Conservation (phyloP, 2,888 invertebrate species). For the Marronus borbonicus region DNA sequence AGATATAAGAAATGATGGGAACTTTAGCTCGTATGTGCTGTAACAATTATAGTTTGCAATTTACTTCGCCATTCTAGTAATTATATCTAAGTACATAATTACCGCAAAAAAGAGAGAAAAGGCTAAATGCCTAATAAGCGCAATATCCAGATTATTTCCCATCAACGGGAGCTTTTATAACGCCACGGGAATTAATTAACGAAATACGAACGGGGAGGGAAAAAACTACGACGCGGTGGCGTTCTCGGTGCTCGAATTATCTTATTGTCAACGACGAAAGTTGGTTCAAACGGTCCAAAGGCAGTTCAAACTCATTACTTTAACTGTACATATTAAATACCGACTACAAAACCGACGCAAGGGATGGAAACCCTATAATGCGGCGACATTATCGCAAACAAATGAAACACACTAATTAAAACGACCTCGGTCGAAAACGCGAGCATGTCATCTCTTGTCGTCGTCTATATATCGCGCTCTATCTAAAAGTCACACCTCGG, state of each 20-base stretch:
- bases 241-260: slow-evolving; percentile 24
- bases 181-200: slow-evolving; percentile 17
- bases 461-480: slow-evolving; percentile 15
- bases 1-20: too few relatives aligned
- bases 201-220: slow-evolving; percentile 10
- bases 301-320: slow-evolving; percentile 24
- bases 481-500: slow-evolving; percentile 37
- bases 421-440: slow-evolving; percentile 21
- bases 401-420: slow-evolving; percentile 48
- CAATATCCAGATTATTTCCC: too few relatives aligned
- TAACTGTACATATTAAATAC: slow-evolving; percentile 42
- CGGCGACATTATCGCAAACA: slow-evolving; percentile 45
- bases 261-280: slow-evolving; percentile 17
- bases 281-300: neutral
- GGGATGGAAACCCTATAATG: slow-evolving; percentile 30
- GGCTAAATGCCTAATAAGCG: too few relatives aligned
- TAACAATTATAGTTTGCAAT: too few relatives aligned
- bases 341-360: slow-evolving; percentile 25
- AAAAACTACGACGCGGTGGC: slow-evolving; percentile 13
- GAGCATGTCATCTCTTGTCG: slow-evolving; percentile 5
- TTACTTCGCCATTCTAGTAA: too few relatives aligned
- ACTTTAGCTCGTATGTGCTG: too few relatives aligned
- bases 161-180: too few relatives aligned
- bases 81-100: too few relatives aligned
- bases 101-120: too few relatives aligned